Conservation (phyloP, 2,113 vertebrate species). For the Percopsis transmontana region DNA sequence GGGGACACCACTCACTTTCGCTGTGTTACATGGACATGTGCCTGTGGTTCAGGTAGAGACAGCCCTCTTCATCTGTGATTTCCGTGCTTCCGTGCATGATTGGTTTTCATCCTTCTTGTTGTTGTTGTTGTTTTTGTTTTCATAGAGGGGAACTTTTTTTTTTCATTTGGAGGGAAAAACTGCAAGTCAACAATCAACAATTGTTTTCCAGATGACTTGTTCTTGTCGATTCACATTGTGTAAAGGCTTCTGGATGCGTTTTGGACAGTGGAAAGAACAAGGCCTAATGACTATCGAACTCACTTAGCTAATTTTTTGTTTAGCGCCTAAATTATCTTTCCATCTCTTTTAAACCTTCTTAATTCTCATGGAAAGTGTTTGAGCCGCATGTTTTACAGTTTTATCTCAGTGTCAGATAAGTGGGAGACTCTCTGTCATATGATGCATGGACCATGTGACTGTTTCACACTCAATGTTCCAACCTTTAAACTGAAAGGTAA, state of each 20-base stretch:
- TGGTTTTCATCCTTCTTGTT: constrained; percentile 37
- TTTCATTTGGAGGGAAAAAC: not conserved
- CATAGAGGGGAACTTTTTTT: constrained; percentile 23
- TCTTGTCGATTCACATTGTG: constrained; percentile 18
- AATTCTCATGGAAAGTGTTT: constrained; percentile 38
- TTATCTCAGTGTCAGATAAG: constrained; percentile 4
- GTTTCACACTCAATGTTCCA: constrained; percentile 9
- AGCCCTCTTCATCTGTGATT: constrained; percentile 59
- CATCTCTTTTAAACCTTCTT: constrained; percentile 49
- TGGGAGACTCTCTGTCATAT: not conserved
- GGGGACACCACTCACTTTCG: constrained; percentile 98
- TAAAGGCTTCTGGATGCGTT: constrained; percentile 44
- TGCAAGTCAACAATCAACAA: constrained; percentile 2
- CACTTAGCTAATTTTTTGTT: constrained; percentile 49
- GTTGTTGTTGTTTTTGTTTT: constrained; percentile 51
- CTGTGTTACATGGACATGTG: constrained; percentile 98
- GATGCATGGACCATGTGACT: not conserved
- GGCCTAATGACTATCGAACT: constrained; percentile 58
- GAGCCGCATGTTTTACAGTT: not conserved
- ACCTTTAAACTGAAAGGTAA: constrained; percentile 2
- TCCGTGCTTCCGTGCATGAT: constrained; percentile 62
- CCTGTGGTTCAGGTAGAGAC: constrained; percentile 96
- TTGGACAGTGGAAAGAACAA: constrained; percentile 50
- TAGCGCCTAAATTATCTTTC: constrained; percentile 42
- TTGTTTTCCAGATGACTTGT: not conserved